These are phyloP conservation scores for Phasia obesa DNA, from an alignment of 2,888 invertebrate species.

Conservation along the genomic window DNA sequence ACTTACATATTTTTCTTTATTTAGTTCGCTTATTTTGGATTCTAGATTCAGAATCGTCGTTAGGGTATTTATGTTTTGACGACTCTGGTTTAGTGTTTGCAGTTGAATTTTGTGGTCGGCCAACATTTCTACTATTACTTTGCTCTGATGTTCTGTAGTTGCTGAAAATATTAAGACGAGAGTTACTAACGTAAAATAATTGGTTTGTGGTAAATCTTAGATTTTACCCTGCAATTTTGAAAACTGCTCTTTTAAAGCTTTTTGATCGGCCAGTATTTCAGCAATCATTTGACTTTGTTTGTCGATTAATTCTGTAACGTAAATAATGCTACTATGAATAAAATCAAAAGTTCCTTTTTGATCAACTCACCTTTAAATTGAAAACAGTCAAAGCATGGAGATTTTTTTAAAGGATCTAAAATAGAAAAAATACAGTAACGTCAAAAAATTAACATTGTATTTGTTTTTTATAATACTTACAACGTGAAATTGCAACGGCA, in stretches of 20 bases:
- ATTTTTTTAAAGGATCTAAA: slow-evolving; percentile 39
- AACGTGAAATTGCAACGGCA: slow-evolving; percentile 29
- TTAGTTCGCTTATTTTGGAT: slow-evolving; percentile 22
- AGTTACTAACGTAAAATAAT: neutral
- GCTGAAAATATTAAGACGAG: slow-evolving; percentile 35
- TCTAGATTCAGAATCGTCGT: neutral
- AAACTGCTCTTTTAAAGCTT: no score
- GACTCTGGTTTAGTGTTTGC: slow-evolving; percentile 16
- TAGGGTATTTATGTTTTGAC: slow-evolving; percentile 21
- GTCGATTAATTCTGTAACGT: slow-evolving; percentile 37
- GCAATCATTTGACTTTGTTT: slow-evolving; percentile 29
- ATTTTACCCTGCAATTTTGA: slow-evolving; percentile 50
- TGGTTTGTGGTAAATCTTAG: neutral
- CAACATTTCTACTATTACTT: slow-evolving; percentile 54
- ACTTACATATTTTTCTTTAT: slow-evolving; percentile 54
- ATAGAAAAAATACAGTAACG: neutral
- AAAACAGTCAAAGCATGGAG: slow-evolving; percentile 21
- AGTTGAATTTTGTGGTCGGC: slow-evolving; percentile 52
- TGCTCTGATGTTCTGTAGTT: slow-evolving; percentile 49
- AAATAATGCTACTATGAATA: neutral
- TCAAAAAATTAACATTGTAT: neutral
- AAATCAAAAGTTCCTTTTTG: no score
- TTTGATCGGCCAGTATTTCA: slow-evolving; percentile 6
- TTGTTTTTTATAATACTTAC: slow-evolving; percentile 32
- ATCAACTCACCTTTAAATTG: slow-evolving; percentile 1